These are phyloP conservation scores for Myotis vivesi DNA, from an alignment of 2,797 vertebrate genomes.

Conservation along the genomic window DNA sequence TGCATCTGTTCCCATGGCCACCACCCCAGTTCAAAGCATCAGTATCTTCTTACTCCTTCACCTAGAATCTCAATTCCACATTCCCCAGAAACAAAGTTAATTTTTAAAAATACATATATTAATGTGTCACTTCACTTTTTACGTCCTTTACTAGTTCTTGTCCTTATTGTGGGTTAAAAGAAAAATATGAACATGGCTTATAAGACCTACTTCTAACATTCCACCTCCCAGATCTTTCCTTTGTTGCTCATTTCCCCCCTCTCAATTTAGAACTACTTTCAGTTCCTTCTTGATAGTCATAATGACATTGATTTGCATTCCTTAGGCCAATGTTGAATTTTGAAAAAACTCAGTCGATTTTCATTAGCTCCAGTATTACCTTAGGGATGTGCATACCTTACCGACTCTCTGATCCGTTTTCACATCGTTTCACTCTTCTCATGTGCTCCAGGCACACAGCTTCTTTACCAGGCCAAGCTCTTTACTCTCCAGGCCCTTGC, in stretches of 20 bases:
- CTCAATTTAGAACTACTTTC: not conserved
- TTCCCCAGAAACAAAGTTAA: not conserved
- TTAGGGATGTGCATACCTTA: not conserved
- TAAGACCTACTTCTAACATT: not conserved
- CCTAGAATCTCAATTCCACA: not conserved
- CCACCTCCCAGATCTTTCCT: not conserved
- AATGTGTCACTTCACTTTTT: not conserved
- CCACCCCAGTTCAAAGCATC: not conserved
- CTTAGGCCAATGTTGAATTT: not conserved
- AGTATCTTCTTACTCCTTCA: not conserved
- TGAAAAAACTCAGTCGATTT: not conserved
- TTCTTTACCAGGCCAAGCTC: not conserved
- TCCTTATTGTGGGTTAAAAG: not conserved
- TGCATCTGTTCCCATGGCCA: not conserved
- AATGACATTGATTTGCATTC: not conserved
- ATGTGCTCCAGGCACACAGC: not conserved
- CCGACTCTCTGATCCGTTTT: not conserved
- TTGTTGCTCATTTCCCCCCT: not conserved
- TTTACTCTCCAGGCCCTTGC: not conserved
- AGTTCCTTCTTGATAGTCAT: not conserved
- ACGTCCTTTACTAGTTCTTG: not conserved
- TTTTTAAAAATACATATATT: not conserved
- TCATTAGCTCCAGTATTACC: rapidly evolving
- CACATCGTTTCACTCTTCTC: not conserved
- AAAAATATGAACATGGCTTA: not conserved